phyloP scores from a whole-genome alignment of 92 coral and sea anemone genomes.

The Siderastrea radians region DNA sequence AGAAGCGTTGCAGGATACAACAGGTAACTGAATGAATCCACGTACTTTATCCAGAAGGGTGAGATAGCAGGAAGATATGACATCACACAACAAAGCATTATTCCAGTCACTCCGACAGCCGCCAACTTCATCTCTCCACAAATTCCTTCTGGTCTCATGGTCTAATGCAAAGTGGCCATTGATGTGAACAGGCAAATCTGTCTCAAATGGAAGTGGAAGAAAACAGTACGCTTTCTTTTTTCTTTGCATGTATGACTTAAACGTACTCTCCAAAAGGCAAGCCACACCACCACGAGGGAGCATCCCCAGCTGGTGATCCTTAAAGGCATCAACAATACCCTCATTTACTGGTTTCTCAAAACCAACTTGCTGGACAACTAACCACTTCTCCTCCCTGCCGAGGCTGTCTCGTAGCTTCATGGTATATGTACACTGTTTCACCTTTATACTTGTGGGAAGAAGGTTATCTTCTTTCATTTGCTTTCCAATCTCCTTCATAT shows the following conservation, averaged over 20 bases:
- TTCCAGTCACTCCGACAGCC: conserved; percentile 81
- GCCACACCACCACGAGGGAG: conserved; percentile 89
- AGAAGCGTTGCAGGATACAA: no score
- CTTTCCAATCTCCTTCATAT: conserved; percentile 31
- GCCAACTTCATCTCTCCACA: conserved; percentile 73
- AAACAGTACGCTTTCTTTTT: conserved; percentile 63
- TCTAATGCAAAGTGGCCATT: conserved; percentile 88
- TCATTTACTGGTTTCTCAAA: conserved; percentile 27
- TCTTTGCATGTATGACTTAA: conserved; percentile 5
- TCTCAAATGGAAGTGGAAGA: conserved; percentile 83
- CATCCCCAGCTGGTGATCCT: conserved; percentile 50
- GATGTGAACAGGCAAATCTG: conserved; percentile 83
- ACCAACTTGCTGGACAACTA: conserved; percentile 73
- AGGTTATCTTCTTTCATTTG: conserved; percentile 25
- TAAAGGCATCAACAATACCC: conserved; percentile 33
- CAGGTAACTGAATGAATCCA: conserved; percentile 16
- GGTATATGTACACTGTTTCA: conserved; percentile 50
- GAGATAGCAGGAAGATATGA: conserved; percentile 73
- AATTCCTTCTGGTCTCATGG: conserved; percentile 71
- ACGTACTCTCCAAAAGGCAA: conserved; percentile 25
- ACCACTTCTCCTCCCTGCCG: conserved; percentile 60
- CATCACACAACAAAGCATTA: conserved; percentile 48
- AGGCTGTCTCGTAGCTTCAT: conserved; percentile 52
- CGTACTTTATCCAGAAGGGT: conserved; percentile 60
- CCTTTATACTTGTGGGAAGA: conserved; percentile 27